Evolutionary conservation across 35 echinoderm and acorn worm species (phyloP).

Genomic region (Eucidaris tribuloides): DNA sequence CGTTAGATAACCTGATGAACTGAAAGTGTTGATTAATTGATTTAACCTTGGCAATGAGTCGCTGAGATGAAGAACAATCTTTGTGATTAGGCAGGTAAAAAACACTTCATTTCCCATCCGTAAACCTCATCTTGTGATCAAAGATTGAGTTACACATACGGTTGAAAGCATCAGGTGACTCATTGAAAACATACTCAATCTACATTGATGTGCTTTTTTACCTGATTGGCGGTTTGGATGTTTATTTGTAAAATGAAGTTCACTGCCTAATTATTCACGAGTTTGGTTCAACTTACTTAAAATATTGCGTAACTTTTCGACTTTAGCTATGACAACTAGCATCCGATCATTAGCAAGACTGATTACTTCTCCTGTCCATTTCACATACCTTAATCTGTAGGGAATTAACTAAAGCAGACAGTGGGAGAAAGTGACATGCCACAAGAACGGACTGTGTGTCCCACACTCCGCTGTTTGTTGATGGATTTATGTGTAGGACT

Average conservation of each 20-base stretch:
- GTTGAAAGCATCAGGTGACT: no score
- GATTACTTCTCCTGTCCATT: neutral
- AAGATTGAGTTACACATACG: no score
- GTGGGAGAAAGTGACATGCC: neutral
- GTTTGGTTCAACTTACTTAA: neutral
- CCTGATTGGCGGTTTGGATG: conserved; percentile 3
- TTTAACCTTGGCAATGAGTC: conserved; percentile 12
- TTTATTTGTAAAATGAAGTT: neutral
- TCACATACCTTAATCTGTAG: neutral
- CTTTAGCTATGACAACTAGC: neutral
- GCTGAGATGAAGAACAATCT: neutral
- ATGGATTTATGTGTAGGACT: no score
- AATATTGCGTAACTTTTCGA: neutral
- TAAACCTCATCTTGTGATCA: no score
- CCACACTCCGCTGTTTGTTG: conserved; percentile 6
- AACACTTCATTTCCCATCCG: no score
- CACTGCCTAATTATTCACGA: neutral
- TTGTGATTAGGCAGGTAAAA: no score
- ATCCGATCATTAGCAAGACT: no score
- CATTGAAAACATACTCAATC: conserved; percentile 25
- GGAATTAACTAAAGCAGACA: neutral
- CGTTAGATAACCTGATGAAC: no score
- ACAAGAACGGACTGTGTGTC: conserved; percentile 5
- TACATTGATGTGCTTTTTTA: conserved; percentile 16
- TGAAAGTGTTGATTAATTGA: no score